These are phyloP conservation scores for Harlomillsia oculata DNA, from an alignment of 1,140 invertebrate species.

Conservation along the genomic window DNA sequence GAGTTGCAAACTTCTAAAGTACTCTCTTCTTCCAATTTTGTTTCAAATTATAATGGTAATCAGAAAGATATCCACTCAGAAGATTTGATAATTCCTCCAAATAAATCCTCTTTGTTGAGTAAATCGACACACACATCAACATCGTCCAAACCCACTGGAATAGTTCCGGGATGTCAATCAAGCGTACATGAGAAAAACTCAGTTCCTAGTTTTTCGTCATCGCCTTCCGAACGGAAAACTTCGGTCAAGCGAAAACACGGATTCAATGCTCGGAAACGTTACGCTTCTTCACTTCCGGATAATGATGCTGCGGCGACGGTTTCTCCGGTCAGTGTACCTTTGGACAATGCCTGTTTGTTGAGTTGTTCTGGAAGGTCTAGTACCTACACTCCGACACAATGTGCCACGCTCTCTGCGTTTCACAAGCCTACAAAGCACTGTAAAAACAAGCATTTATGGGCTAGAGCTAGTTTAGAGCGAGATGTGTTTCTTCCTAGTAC, in stretches of 20 bases:
- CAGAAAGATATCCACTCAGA: too few species aligned
- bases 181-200: too few species aligned
- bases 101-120: too few species aligned
- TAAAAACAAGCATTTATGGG: constrained; percentile 33
- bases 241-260: constrained; percentile 11
- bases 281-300: constrained; percentile 31
- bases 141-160: too few species aligned
- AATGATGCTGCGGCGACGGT: constrained; percentile 9
- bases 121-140: too few species aligned
- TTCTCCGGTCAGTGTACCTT: not conserved
- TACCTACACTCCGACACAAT: not conserved
- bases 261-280: constrained; percentile 16
- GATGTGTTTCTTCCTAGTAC: constrained; percentile 8
- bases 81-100: too few species aligned
- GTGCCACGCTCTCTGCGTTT: not conserved
- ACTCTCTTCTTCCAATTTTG: too few species aligned
- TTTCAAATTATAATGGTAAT: too few species aligned
- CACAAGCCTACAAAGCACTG: constrained; percentile 28
- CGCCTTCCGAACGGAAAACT: not conserved
- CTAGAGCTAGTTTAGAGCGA: constrained; percentile 21
- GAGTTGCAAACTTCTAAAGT: too few species aligned
- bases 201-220: not conserved
- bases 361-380: not conserved
- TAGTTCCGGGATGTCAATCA: too few species aligned
- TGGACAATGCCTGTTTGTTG: not conserved